Conservation (phyloP, 2,797 vertebrate genomes). For the Acanthurus leucopareius region DNA sequence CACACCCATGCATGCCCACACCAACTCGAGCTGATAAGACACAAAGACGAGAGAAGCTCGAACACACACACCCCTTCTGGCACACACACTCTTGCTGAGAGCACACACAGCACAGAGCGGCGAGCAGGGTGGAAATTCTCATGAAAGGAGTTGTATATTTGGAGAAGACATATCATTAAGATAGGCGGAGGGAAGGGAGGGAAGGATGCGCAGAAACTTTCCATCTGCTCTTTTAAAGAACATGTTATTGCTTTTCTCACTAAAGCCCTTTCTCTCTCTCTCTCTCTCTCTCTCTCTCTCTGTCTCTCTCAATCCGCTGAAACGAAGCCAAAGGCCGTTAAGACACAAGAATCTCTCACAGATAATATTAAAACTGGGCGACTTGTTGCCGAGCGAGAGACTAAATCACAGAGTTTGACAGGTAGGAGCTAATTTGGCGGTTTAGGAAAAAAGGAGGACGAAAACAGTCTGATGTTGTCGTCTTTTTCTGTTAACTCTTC, state of each 20-base stretch:
- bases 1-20: slow-evolving; percentile 20
- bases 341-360: slow-evolving; percentile 74
- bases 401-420: slow-evolving; percentile 79
- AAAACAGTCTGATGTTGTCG: slow-evolving; percentile 60
- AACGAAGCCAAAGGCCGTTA: slow-evolving; percentile 74
- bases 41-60: slow-evolving; percentile 66
- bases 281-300: slow-evolving; percentile 49
- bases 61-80: slow-evolving; percentile 84
- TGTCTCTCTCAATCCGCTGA: slow-evolving; percentile 63
- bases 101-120: slow-evolving; percentile 71
- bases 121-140: slow-evolving; percentile 86
- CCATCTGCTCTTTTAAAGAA: slow-evolving; percentile 87
- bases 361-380: slow-evolving; percentile 75
- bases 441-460: slow-evolving; percentile 55
- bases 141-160: slow-evolving; percentile 91
- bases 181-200: slow-evolving; percentile 85
- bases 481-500: slow-evolving; percentile 36
- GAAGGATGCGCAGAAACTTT: slow-evolving; percentile 85
- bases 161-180: slow-evolving; percentile 91
- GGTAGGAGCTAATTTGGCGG: slow-evolving; percentile 73
- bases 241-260: slow-evolving; percentile 83
- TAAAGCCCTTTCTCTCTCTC: slow-evolving; percentile 62
- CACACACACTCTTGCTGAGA: slow-evolving; percentile 76
- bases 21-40: slow-evolving; percentile 84
- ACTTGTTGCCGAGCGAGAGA: slow-evolving; percentile 66